Base-by-base conservation (phyloP, 2,888 invertebrate species). In the Ectemnius cavifrons region DNA sequence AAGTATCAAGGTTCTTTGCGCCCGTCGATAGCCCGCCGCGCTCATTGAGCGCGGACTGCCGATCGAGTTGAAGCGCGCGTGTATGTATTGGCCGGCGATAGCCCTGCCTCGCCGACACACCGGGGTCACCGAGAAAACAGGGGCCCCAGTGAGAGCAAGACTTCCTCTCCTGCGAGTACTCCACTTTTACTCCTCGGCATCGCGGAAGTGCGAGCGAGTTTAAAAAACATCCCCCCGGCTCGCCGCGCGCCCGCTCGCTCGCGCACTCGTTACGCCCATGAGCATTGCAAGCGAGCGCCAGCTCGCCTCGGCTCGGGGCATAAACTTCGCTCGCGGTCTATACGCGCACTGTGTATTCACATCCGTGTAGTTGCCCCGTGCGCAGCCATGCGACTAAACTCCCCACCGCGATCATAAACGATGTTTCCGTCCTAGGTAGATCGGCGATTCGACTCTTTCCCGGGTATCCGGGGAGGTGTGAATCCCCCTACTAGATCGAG, bases 361-460 rank as follows among this genome's bases (percentile, higher is more conserved):
- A 61, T 73, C 64, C 61, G 71, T 67, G 60, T 67, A 52, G 57
- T 60, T 66, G 63, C 63, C 58, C 66, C 56, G 47, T 57, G 64
- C 62, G 64, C 37, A 52, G 58, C 62, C 64, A 70, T 62, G 67
- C 65, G 61, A 46, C 64, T 18, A 71, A 75, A 67, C 68, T 73
- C 71, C 69, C 64, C 65, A 45, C 72, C 63, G 73, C 62, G 63
- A 47, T 49, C 72, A 71, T 73, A 75, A 80, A 77, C 68, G 67
- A 76, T 67, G 68, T 78, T 81, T 77, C 82, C 78, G 79, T 71
- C 75, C 71, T 79, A 57, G 71, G 71, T 72, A 69, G 76, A 80
- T 81, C 74, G 68, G 73, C 63, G 71, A 77, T 79, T 64, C 66
- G 71, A 72, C 63, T 69, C 61, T 11, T 37, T 4, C 8, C 37